These are phyloP conservation scores for Apomyelois bistriatella DNA, from an alignment of 2,888 invertebrate species.

Conservation along the genomic window DNA sequence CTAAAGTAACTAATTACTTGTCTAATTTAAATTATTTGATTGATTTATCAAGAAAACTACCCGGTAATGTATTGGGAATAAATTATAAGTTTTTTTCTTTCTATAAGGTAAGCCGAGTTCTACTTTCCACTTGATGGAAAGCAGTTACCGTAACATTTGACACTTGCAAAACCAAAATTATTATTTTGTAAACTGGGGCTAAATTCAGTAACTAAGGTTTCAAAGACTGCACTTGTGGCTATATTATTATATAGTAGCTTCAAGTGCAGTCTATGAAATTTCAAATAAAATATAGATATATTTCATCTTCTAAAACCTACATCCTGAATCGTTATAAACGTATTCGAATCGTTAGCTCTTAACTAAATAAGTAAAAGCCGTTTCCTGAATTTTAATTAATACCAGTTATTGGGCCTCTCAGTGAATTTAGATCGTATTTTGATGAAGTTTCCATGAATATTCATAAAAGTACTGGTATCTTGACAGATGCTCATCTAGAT, in stretches of 20 bases:
- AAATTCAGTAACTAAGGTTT: no score
- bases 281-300: no score
- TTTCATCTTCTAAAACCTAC: conserved; percentile 21
- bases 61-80: no score
- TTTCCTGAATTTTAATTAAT: conserved; percentile 22
- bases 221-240: no score
- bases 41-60: no score
- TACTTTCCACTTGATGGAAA: no score
- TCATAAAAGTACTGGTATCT: not conserved
- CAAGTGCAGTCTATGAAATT: not conserved
- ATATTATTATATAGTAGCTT: no score
- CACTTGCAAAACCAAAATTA: no score
- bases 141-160: no score
- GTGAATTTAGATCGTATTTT: conserved; percentile 10
- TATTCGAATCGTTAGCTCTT: conserved; percentile 27
- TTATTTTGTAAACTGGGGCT: no score
- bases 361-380: conserved; percentile 16
- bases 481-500: not conserved
- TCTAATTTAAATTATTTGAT: not conserved
- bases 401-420: conserved; percentile 11
- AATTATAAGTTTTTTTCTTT: no score
- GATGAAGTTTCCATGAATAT: conserved; percentile 6
- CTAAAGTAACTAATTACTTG: not conserved
- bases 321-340: conserved; percentile 20
- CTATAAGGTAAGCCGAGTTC: no score